A percentile compares a stretch with the other conserved stretches of the same genome.
phyloP scores from a whole-genome alignment of 2,888 invertebrate genomes.

The Linnaemya tessellans region DNA sequence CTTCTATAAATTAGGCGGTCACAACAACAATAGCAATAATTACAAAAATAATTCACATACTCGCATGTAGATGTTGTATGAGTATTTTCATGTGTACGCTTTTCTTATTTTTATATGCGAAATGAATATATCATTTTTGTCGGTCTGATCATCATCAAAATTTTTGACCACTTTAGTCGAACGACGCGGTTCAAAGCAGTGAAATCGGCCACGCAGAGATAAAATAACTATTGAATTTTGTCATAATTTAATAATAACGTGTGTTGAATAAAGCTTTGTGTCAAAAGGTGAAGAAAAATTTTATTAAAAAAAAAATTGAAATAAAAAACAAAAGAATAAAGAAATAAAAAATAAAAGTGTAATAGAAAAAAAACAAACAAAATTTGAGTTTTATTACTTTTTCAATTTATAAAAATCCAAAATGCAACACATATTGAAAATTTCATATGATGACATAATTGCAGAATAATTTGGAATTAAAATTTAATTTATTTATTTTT shows the following conservation, averaged over 20 bases:
- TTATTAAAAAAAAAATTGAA: neutral
- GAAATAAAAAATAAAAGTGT: neutral
- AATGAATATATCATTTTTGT: conserved; percentile 6
- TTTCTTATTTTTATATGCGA: conserved; percentile 8
- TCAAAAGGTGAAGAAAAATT: conserved; percentile 28
- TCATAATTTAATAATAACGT: neutral
- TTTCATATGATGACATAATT: conserved; percentile 39
- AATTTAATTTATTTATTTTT: no score
- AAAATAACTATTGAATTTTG: conserved; percentile 1
- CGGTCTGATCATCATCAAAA: conserved; percentile 55
- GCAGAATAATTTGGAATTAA: neutral
- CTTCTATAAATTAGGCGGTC: conserved; percentile 36
- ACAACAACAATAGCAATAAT: conserved; percentile 54
- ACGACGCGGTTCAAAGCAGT: conserved; percentile 80
- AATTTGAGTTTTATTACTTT: neutral
- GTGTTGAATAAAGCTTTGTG: conserved; percentile 12
- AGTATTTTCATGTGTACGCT: conserved; percentile 4
- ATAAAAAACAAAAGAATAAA: neutral
- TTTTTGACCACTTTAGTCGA: conserved; percentile 74
- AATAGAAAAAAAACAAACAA: neutral
- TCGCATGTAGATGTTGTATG: neutral
- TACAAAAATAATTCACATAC: neutral
- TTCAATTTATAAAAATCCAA: no score
- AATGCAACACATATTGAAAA: neutral
- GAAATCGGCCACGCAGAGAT: conserved; percentile 72